phyloP scores from a whole-genome alignment of 2,797 vertebrate species.

The Eulemur rubriventer region DNA sequence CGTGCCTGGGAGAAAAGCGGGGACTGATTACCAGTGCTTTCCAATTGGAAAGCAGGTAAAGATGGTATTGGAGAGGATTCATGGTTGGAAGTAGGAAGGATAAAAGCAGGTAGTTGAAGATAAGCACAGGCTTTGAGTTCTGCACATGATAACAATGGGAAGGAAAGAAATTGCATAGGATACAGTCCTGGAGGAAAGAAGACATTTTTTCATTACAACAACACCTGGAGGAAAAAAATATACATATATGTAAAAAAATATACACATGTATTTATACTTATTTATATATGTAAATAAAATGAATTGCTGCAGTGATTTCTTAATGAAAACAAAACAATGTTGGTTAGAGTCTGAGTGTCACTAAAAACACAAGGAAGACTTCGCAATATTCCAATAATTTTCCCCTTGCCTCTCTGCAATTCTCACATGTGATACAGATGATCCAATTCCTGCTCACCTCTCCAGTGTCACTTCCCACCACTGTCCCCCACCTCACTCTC shows the following conservation, averaged over 20 bases:
- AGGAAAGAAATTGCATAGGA: not conserved
- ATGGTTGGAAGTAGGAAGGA: not conserved
- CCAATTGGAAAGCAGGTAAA: not conserved
- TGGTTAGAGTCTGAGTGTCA: not conserved
- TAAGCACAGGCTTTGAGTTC: not conserved
- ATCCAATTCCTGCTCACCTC: not conserved
- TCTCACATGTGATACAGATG: not conserved
- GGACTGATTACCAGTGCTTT: not conserved
- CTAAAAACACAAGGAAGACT: not conserved
- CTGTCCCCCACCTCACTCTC: not conserved
- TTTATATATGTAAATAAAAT: not conserved
- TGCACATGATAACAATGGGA: not conserved
- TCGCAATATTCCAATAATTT: not conserved
- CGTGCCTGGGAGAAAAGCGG: not conserved
- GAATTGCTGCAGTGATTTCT: not conserved
- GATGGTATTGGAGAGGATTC: not conserved
- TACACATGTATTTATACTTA: not conserved
- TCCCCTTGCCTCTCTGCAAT: not conserved
- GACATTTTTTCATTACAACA: not conserved
- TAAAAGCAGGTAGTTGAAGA: not conserved
- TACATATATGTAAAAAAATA: not conserved
- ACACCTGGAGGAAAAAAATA: not conserved
- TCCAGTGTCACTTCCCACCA: not conserved
- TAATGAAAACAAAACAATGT: slow-evolving; percentile 37
- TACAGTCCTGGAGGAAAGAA: not conserved